Percentiles rank a stretch among this genome's conserved stretches.
Evolutionary conservation across 2,888 invertebrate genomes (phyloP).

Genomic region (Phengaris arion): DNA sequence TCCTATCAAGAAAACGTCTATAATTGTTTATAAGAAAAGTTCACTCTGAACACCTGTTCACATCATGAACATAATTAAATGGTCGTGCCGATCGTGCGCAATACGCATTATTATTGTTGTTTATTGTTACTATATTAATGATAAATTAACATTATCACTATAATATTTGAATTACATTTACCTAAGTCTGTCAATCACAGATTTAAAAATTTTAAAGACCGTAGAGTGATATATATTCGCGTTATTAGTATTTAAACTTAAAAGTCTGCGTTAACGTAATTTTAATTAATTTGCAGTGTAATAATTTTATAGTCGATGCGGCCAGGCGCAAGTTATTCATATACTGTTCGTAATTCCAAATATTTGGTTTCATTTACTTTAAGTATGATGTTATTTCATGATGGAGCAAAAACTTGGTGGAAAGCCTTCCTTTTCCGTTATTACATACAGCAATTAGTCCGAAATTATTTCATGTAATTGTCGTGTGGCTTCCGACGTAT

Average conservation of each 20-base stretch:
- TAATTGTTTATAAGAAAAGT: neutral
- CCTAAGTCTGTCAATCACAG: neutral
- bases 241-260: neutral
- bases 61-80: neutral
- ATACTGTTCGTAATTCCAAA: constrained; percentile 5
- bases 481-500: constrained; percentile 60
- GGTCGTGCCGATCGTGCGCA: neutral
- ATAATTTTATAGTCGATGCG: neutral
- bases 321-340: constrained; percentile 27
- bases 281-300: neutral
- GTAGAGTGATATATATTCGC: too few species aligned
- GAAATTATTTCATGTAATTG: constrained; percentile 71
- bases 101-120: neutral
- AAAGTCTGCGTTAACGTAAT: neutral
- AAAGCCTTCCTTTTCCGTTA: constrained; percentile 73
- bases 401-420: constrained; percentile 40
- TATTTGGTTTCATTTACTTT: constrained; percentile 37
- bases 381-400: constrained; percentile 36
- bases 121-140: neutral
- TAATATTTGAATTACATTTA: neutral
- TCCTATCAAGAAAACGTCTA: neutral
- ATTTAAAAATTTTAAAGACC: neutral
- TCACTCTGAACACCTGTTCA: constrained; percentile 3
- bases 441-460: constrained; percentile 67
- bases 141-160: too few species aligned